Percentiles rank a stretch among this genome's conserved stretches.
phyloP scores from a whole-genome alignment of 2,888 invertebrate genomes.

The Agelastica alni region DNA sequence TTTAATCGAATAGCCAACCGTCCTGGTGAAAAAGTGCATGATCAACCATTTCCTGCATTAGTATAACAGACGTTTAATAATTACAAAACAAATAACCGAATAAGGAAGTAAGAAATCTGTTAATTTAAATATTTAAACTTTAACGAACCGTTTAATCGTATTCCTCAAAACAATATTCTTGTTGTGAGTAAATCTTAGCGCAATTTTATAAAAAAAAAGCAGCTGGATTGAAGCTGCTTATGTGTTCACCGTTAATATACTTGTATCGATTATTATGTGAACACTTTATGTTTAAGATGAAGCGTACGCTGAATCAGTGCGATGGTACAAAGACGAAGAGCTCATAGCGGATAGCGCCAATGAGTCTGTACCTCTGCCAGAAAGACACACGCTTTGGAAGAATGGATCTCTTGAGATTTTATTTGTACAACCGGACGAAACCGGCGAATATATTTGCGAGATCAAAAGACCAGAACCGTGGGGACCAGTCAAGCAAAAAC shows the following conservation, averaged over 20 bases:
- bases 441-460: constrained; percentile 72
- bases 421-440: constrained; percentile 62
- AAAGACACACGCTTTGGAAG: constrained; percentile 66
- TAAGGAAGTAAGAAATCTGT: constrained; percentile 19
- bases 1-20: too few relatives aligned
- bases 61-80: too few relatives aligned
- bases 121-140: too few relatives aligned
- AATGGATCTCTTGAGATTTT: constrained; percentile 75
- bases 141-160: too few relatives aligned
- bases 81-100: constrained; percentile 14
- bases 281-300: constrained; percentile 55
- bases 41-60: too few relatives aligned
- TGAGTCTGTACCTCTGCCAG: constrained; percentile 54
- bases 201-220: too few relatives aligned
- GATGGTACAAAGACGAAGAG: constrained; percentile 71
- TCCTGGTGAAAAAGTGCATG: too few relatives aligned
- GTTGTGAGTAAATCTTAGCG: too few relatives aligned
- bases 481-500: constrained; percentile 71
- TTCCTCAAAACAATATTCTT: too few relatives aligned
- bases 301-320: constrained; percentile 61
- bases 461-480: constrained; percentile 68
- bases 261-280: too few relatives aligned
- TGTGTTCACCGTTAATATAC: too few relatives aligned
- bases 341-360: constrained; percentile 61
- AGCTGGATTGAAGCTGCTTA: too few relatives aligned